Evolutionary conservation across 37 sponge, comb jelly and placozoan genomes (phyloP).

Genomic region (Mnemiopsis leidyi): DNA sequence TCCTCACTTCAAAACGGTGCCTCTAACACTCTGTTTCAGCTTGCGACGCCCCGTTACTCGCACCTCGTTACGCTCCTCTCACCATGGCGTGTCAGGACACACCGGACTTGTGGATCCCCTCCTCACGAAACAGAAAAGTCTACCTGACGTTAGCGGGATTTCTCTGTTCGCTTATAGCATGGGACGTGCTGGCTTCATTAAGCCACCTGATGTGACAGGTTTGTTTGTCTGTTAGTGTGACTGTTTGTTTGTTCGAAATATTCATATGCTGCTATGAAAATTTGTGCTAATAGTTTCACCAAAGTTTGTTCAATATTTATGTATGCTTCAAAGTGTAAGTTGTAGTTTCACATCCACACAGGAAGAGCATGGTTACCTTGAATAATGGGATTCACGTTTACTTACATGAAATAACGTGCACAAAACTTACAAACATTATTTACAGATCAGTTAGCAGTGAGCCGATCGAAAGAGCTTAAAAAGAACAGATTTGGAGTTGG

Average conservation of each 20-base stretch:
- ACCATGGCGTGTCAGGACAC: not conserved
- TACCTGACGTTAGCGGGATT: conserved; percentile 32
- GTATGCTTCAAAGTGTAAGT: no score
- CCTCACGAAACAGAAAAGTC: conserved; percentile 14
- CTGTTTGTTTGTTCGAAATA: no score
- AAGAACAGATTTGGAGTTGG: not conserved
- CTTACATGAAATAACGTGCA: no score
- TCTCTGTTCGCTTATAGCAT: conserved; percentile 32
- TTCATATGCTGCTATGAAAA: no score
- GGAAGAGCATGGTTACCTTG: no score
- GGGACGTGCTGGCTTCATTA: conserved; percentile 4
- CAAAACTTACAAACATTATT: no score
- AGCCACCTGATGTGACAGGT: conserved; percentile 36
- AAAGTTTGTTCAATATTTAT: no score
- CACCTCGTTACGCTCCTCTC: not conserved
- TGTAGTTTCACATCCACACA: no score
- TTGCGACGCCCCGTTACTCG: not conserved
- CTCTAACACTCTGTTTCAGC: no score
- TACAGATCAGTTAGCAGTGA: not conserved
- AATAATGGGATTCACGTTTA: no score
- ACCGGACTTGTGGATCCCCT: not conserved
- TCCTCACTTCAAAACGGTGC: no score
- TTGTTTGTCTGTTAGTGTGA: not conserved
- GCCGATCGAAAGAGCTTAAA: not conserved
- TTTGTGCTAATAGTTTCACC: no score